Evolutionary conservation across 2,888 invertebrate species (phyloP), one percentile per base, ranked within the genome.

Genomic region (Antheraea assamensis): DNA sequence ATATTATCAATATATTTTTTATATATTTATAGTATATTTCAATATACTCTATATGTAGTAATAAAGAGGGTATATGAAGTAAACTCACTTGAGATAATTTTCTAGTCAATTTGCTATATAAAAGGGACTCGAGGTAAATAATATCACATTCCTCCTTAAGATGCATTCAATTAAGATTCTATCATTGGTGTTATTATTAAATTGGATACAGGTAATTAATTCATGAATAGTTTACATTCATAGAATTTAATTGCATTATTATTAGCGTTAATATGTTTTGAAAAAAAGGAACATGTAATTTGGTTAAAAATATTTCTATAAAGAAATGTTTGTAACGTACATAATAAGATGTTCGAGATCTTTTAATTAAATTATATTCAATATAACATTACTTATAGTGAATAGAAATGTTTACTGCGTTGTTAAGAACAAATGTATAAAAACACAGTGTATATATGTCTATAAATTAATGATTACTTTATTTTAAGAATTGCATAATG

Each of bases 21-120:
- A 17, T 52, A 52, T n/a, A n/a, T n/a, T n/a, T n/a, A 55, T n/a
- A n/a, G 21, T 55, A 55, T n/a, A 58, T 58, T 24, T 24, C 24
- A 58, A 58, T 58, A 2, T 24, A 24, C 13, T 58, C 10, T n/a
- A 3, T 24, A 24, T 58, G 24, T 24, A 58, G 13, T 10, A 27
- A 72, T 72, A 35, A 71, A 24, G 8, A 27, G 61, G 49, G 17
- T 72, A 72, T 35, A 21, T 24, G 73, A 73, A 72, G 72, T 35
- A 68, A 68, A 73, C 73, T 19, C 58, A 74, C 74, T 74, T 31
- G 19, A 72, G 72, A 72, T 74, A 72, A 71, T 55, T n/a, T 52
- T 49, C 4, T 68, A 71, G 13, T 30, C 27, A n/a, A 24, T 13
- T 73, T 68, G 17, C n/a, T 68, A 68, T 64, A 73, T 73, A 73